Base-by-base conservation (phyloP, 92 coral and sea anemone species). In the Plumapathes pennacea region DNA sequence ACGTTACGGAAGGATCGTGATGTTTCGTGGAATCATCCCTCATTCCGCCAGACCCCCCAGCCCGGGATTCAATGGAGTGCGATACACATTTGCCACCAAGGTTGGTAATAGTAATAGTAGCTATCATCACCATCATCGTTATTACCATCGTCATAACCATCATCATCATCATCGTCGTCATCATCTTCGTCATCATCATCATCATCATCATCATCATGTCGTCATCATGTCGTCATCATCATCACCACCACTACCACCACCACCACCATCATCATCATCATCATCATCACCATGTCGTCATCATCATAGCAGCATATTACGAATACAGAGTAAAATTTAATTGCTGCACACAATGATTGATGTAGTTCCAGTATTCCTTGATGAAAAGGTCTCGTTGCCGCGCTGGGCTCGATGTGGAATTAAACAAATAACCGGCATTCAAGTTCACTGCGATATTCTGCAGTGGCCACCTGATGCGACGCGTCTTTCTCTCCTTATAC, bases 21-120 rank as follows among this genome's bases (percentile, higher is more conserved):
- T 91, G 30, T 91, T 91, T 58, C 76, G 89, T 11, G 97, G 97
- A 17, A 86, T 86, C 39, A 91, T 91, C 17, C 95, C 97, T 1
- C 97, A 91, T 71, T 91, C 97, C 1, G 97, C 95, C 17, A 83
- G 97, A 59, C 97, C 97, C 28, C 97, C 97, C 0, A 91, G 95
- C 40, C 88, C 97, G 10, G 90, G 78, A 5, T 87, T 91, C 49
- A 71, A 40, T 36, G 95, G 95, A 32, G 97, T 83, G 7, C 70
- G 97, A 25, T 91, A 91, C 55, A 91, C 96, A 5, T 91, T 91
- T 63, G 97, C 97, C 17, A 83, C 95, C 53, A 91, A 91, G 96
- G 97, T 90, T 33, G 14, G 44, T 21, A 6, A 21, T 10, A 19
- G 53, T n/a, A 49, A 50, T 13, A 36, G 17, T 13, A 32, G 0